Evolutionary conservation across 2,888 invertebrate species (phyloP), one percentile per base, ranked within the genome.

Genomic region (Ligdia adustata): DNA sequence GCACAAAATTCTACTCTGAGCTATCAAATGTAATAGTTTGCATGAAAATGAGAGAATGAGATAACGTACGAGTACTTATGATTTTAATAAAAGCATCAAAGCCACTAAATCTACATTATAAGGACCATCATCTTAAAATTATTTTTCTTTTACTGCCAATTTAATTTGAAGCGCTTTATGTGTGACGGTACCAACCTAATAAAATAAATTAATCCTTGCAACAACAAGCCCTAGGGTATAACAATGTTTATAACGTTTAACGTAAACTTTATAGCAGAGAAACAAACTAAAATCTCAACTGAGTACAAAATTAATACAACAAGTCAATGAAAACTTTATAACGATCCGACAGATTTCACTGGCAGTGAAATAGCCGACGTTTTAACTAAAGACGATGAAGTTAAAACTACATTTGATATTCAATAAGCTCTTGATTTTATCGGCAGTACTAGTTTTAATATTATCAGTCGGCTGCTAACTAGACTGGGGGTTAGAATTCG

Each of bases 351-450:
- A 48, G 15, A 41, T 47, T 47, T 47, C 20, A 26, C 32, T 26
- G 15, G 14, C 24, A 31, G 22, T 24, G 29, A 29, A 40, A 16
- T 29, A 18, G 14, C 28, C 5, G 15, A 24, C 22, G 11, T 38
- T 24, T 24, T 13, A 45, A 41, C 14, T 12, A 13, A 43, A 42
- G 34, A 31, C 38, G 14, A 46, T 24, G 14, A 39, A 52, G 34
- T 52, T 35, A 24, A 29, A 46, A 47, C 43, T 41, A 50, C 27
- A 22, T 46, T 38, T 37, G 44, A 44, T 45, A 47, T 52, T 50
- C 43, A 47, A 50, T 47, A 41, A 47, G 33, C 46, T 34, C 26
- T 37, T 42, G 46, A 47, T 47, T 45, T 42, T 40, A 44, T 31
- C 50, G 45, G 38, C 38, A 43, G 35, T 52, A 34, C 44, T 45